phyloP scores from a whole-genome alignment of 2,888 invertebrate genomes.

The Podabrus alpinus region DNA sequence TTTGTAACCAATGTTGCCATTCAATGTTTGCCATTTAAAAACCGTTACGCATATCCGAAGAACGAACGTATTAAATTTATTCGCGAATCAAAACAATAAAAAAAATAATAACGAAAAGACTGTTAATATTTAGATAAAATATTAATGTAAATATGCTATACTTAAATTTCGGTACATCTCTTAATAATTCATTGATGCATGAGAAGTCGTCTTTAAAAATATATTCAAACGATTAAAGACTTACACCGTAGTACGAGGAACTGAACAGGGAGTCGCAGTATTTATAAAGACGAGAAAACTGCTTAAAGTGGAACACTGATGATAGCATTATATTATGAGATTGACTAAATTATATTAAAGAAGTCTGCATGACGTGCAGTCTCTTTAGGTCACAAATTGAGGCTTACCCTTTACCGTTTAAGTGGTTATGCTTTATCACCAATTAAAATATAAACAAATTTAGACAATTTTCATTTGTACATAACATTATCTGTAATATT shows the following conservation, averaged over 20 bases:
- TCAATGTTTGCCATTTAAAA: neutral
- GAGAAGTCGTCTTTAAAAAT: slow-evolving; percentile 45
- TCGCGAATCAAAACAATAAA: slow-evolving; percentile 7
- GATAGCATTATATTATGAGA: slow-evolving; percentile 41
- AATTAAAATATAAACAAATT: neutral
- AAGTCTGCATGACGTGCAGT: slow-evolving; percentile 32
- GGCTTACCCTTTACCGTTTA: slow-evolving; percentile 15
- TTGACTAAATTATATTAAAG: slow-evolving; percentile 44
- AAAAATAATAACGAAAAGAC: slow-evolving; percentile 12
- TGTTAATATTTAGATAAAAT: slow-evolving; percentile 34
- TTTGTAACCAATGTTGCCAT: neutral
- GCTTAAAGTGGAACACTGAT: slow-evolving; percentile 45
- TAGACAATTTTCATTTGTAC: neutral
- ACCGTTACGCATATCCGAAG: neutral
- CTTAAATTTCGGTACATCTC: slow-evolving; percentile 45
- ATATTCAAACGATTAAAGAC: slow-evolving; percentile 44
- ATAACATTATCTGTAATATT: no score
- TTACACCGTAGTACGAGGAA: slow-evolving; percentile 36
- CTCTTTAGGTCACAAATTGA: slow-evolving; percentile 23
- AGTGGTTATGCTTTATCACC: neutral
- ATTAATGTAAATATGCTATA: slow-evolving; percentile 38
- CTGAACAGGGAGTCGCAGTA: slow-evolving; percentile 36
- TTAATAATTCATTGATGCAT: slow-evolving; percentile 43
- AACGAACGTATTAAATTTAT: neutral
- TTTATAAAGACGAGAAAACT: slow-evolving; percentile 44